Evolutionary conservation across 2,113 vertebrate genomes (phyloP).

Genomic region (Crypturellus undulatus): DNA sequence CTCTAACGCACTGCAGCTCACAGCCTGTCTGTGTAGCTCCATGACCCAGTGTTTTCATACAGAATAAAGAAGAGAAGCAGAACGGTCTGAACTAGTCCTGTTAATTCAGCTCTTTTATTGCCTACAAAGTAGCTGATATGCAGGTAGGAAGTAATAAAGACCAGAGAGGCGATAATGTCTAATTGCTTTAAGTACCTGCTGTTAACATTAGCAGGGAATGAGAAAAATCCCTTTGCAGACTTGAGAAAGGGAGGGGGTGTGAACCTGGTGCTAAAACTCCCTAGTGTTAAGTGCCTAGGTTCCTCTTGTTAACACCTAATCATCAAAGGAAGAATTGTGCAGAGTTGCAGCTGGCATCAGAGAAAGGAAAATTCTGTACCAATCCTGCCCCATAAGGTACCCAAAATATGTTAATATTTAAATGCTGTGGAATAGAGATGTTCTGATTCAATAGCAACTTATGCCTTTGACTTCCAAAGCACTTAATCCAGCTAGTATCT

Average conservation of each 20-base stretch:
- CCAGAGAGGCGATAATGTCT: background rate
- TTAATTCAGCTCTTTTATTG: constrained; percentile 26
- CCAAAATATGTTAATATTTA: background rate
- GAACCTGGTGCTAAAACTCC: constrained; percentile 16
- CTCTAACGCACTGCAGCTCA: constrained; percentile 3
- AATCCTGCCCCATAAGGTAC: background rate
- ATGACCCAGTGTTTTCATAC: constrained; percentile 70
- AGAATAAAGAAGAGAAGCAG: constrained; percentile 27
- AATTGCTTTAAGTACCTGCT: constrained; percentile 41
- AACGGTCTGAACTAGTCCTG: background rate
- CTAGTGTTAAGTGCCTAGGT: background rate
- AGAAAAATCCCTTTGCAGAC: constrained; percentile 24
- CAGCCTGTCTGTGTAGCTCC: constrained; percentile 2
- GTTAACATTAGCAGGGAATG: constrained; percentile 2
- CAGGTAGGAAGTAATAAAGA: constrained; percentile 51
- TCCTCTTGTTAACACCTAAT: constrained; percentile 36
- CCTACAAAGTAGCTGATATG: background rate
- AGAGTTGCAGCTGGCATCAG: background rate
- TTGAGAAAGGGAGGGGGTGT: background rate
- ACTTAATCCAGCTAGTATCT: background rate
- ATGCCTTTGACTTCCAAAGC: background rate
- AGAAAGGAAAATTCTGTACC: constrained; percentile 7
- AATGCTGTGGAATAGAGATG: background rate
- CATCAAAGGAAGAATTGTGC: constrained; percentile 17
- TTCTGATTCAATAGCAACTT: background rate